phyloP scores from a whole-genome alignment of 1,140 invertebrate genomes.

The Caenorhabditis remanei region DNA sequence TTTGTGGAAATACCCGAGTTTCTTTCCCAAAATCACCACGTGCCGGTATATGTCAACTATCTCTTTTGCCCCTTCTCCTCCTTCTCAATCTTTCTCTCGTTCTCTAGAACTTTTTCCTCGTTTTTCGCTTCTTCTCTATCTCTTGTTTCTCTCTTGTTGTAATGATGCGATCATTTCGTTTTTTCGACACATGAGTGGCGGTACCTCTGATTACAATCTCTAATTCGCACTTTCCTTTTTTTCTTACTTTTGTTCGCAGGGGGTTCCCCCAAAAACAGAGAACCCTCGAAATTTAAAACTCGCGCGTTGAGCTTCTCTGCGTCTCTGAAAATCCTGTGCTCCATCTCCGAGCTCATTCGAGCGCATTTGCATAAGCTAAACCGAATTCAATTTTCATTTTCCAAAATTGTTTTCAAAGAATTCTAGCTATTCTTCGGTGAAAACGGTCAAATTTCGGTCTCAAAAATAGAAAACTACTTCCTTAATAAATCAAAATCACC shows the following conservation, averaged over 20 bases:
- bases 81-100: background rate
- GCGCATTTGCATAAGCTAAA: background rate
- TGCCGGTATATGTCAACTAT: background rate
- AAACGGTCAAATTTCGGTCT: background rate
- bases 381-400: background rate
- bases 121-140: background rate
- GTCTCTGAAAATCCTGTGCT: background rate
- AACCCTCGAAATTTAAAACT: background rate
- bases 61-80: no score
- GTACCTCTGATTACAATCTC: background rate
- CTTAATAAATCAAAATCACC: background rate
- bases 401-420: background rate
- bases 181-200: background rate
- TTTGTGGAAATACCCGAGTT: no score
- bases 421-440: background rate
- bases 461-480: background rate
- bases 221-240: slow-evolving; percentile 22
- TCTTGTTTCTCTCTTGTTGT: slow-evolving; percentile 11
- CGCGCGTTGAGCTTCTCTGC: background rate
- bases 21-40: background rate
- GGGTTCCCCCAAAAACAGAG: background rate
- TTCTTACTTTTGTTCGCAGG: background rate
- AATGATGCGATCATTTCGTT: slow-evolving; percentile 30
- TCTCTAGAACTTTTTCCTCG: background rate
- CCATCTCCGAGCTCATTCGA: background rate